A percentile compares a stretch with the other conserved stretches of the same genome.
Evolutionary conservation across 2,113 vertebrate genomes (phyloP).

Genomic region (Bujurquina vittata): DNA sequence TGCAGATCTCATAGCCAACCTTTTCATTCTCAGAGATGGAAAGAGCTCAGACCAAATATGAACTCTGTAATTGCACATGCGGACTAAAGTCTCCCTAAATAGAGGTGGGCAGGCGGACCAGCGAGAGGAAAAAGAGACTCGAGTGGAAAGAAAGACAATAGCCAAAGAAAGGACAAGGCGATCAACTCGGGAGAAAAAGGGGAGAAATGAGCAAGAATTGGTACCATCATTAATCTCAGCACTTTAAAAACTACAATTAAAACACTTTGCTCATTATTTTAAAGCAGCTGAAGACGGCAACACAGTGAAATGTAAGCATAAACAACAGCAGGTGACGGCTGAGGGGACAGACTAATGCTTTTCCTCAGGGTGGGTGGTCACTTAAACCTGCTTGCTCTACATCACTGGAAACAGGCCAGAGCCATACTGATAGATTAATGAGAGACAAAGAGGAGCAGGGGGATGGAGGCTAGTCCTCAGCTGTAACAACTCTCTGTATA

Average conservation of each 20-base stretch:
- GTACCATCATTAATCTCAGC: conserved; percentile 41
- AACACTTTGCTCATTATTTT: conserved; percentile 54
- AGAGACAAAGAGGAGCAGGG: conserved; percentile 57
- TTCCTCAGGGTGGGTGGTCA: conserved; percentile 70
- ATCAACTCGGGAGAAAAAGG: conserved; percentile 3
- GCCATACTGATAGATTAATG: conserved; percentile 71
- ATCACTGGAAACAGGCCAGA: conserved; percentile 65
- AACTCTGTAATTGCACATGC: conserved; percentile 45
- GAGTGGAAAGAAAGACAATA: conserved; percentile 15
- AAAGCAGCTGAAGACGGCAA: conserved; percentile 47
- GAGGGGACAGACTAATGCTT: conserved; percentile 55
- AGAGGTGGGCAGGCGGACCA: conserved; percentile 19
- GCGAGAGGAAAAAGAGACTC: conserved; percentile 1
- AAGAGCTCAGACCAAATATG: conserved; percentile 46
- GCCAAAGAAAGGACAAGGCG: not conserved
- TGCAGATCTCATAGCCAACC: conserved; percentile 41
- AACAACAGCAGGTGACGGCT: conserved; percentile 70
- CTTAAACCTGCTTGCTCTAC: conserved; percentile 58
- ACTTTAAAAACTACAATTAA: conserved; percentile 62
- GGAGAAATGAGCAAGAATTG: conserved; percentile 32
- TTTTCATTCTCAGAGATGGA: conserved; percentile 60
- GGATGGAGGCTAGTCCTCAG: conserved; percentile 64
- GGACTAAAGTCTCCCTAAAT: conserved; percentile 27
- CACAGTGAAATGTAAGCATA: conserved; percentile 48
- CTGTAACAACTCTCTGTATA: conserved; percentile 73